These are phyloP conservation scores for Silurus meridionalis DNA, from an alignment of 2,113 vertebrate species.

Conservation along the genomic window DNA sequence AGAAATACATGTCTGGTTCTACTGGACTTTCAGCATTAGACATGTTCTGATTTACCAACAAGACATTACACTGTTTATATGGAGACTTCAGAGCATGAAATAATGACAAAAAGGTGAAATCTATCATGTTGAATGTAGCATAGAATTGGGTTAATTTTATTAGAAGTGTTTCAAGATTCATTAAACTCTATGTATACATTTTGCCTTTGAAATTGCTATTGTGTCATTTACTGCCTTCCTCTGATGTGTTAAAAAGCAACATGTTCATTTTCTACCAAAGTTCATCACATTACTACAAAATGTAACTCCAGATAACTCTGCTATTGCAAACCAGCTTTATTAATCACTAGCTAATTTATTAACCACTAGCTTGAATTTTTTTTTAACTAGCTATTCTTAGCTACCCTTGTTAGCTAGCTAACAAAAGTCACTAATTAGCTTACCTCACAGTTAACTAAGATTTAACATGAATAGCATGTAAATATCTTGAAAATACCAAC, in stretches of 20 bases:
- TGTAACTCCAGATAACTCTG: background rate
- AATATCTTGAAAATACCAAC: too few species aligned
- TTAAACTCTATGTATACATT: background rate
- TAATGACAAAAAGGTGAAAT: background rate
- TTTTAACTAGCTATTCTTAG: too few species aligned
- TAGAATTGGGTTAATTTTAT: background rate
- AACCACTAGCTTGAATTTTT: too few species aligned
- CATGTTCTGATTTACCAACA: background rate
- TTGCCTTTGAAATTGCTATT: background rate
- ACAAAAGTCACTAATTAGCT: background rate
- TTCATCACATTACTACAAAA: background rate
- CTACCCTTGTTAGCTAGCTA: background rate
- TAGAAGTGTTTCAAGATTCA: background rate
- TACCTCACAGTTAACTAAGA: background rate
- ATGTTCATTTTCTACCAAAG: background rate
- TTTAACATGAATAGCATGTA: background rate
- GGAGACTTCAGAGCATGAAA: background rate
- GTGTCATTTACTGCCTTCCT: background rate
- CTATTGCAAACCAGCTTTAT: background rate
- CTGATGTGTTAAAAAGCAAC: background rate
- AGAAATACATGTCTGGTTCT: background rate
- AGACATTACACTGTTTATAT: background rate
- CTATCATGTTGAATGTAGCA: background rate
- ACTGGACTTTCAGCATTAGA: background rate
- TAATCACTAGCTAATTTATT: background rate